These are phyloP conservation scores for Aporophyla nigra DNA, from an alignment of 2,888 invertebrate genomes.

Conservation along the genomic window DNA sequence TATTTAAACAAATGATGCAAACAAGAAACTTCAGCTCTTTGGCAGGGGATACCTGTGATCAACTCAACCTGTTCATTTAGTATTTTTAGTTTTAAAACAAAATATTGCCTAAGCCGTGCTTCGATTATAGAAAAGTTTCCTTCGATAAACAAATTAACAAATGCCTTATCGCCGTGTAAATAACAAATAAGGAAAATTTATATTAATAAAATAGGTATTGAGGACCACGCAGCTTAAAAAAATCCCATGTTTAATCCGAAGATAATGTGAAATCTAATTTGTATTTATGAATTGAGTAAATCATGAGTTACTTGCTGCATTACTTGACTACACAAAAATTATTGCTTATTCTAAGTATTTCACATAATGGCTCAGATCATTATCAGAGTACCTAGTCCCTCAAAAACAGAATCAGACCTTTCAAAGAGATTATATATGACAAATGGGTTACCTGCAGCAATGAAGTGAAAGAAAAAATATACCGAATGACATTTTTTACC, in stretches of 20 bases:
- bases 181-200: slow-evolving; percentile 30
- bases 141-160: slow-evolving; percentile 29
- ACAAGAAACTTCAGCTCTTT: not conserved
- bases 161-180: slow-evolving; percentile 27
- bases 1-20: not conserved
- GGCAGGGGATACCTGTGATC: not conserved
- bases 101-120: not conserved
- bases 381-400: not conserved
- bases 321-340: not conserved
- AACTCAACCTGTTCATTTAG: not conserved
- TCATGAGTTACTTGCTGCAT: not conserved
- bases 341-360: not conserved
- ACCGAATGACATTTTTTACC: too few species aligned
- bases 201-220: slow-evolving; percentile 13
- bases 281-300: not conserved
- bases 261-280: slow-evolving; percentile 19
- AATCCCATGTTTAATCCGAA: slow-evolving; percentile 11
- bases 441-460: too few species aligned
- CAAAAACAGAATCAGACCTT: too few species aligned
- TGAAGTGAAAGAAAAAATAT: too few species aligned
- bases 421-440: too few species aligned
- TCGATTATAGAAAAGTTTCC: slow-evolving; percentile 23
- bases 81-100: not conserved
- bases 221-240: slow-evolving; percentile 10
- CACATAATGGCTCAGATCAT: not conserved